Base-by-base conservation (phyloP, 1,140 invertebrate genomes). In the Asobara japonica region DNA sequence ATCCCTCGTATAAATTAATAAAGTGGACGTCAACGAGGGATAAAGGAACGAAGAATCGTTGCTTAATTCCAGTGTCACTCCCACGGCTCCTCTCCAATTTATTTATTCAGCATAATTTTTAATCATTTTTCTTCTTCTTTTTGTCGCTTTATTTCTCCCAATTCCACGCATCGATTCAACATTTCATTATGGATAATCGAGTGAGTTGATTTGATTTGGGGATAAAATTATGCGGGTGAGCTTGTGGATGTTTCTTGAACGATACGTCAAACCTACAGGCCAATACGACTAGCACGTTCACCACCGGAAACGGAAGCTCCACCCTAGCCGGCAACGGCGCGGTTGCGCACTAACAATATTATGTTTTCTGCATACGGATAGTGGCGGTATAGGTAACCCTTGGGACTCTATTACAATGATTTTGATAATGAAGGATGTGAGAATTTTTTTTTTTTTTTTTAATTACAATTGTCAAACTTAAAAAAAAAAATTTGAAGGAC, bases 261-360 rank as follows among this genome's bases (percentile, higher is more conserved):
- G 8, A 31, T 13, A 56, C n/a, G n/a, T 62, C n/a, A 30, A 16
- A 18, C 27, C 60, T 62, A n/a, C 18, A 8, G 60, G 8, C 51
- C 30, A 62, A 29, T 30, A 78, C 76, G 66, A 61, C 74, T 77
- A 16, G 74, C 83, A 84, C 83, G 83, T 84, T 76, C 79, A 71
- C 72, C 78, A 70, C 83, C 81, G 83, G 83, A 84, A 84, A 84
- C 83, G 83, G 83, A 84, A 84, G 81, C 82, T 84, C 82, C 82
- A 82, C 82, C 82, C 82, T 81, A 76, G 68, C 31, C 71, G 71
- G 68, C 62, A 38, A 3, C 33, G 18, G 30, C 22, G 51, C 31
- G 41, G 66, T 36, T 31, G 64, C 41, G 56, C 38, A 69, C 38
- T 20, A 45, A 64, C 38, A 69, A 60, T 71, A 72, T 66, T 56